These are phyloP conservation scores for Melanotaenia parkinsoni DNA, from an alignment of 2,797 vertebrate species.

Conservation along the genomic window DNA sequence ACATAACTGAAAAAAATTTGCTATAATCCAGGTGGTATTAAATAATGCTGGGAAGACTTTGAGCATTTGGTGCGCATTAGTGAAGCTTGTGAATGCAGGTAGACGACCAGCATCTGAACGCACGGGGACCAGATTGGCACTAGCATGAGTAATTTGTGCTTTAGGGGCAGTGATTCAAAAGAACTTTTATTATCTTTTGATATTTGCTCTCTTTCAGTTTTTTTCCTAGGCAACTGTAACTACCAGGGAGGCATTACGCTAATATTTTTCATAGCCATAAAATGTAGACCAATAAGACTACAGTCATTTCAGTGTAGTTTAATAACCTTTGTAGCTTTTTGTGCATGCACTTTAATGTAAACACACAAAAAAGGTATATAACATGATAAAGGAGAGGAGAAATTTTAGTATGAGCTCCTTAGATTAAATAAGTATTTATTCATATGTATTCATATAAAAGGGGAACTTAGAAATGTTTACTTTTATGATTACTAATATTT, in stretches of 20 bases:
- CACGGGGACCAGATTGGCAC: background rate
- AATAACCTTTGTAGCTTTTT: too few relatives aligned
- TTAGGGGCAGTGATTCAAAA: background rate
- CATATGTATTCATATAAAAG: background rate
- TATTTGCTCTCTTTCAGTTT: background rate
- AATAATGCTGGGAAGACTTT: conserved; percentile 27
- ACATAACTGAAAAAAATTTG: conserved; percentile 64
- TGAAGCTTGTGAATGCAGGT: conserved; percentile 23
- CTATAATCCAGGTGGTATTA: conserved; percentile 64
- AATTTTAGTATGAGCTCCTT: background rate
- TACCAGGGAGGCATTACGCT: background rate
- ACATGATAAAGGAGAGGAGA: background rate
- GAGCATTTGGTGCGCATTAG: conserved; percentile 28
- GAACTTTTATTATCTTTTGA: background rate
- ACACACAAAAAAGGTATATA: background rate
- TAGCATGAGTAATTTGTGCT: background rate
- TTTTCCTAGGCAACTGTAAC: background rate
- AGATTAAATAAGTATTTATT: background rate
- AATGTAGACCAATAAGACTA: too few relatives aligned
- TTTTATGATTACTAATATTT: background rate
- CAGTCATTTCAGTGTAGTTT: background rate
- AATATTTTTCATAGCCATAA: background rate
- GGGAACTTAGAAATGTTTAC: background rate
- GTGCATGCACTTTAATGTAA: too few relatives aligned
- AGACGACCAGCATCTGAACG: conserved; percentile 12